Percentiles rank a stretch among this genome's conserved stretches.
phyloP scores from a whole-genome alignment of 2,888 invertebrate species.

The Euproctis similis region DNA sequence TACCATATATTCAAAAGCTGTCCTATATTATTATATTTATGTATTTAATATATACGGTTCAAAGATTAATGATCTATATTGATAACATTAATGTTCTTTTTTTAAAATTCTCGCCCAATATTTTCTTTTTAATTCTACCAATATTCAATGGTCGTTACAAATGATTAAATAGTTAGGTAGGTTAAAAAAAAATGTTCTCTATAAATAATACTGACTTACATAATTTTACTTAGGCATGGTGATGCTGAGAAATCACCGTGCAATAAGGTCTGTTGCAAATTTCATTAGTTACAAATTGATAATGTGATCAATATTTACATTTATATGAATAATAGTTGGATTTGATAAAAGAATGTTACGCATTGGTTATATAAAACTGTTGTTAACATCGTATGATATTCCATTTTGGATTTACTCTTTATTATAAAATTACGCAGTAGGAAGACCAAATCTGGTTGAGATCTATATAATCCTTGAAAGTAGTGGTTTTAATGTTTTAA shows the following conservation, averaged over 20 bases:
- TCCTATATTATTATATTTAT: too few species aligned
- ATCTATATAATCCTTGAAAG: conserved; percentile 47
- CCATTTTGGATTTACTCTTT: conserved; percentile 14
- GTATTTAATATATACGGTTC: too few species aligned
- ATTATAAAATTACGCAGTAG: conserved; percentile 26
- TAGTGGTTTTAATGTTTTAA: conserved; percentile 46
- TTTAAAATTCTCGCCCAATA: too few species aligned
- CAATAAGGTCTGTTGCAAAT: conserved; percentile 60
- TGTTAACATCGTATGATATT: conserved; percentile 10
- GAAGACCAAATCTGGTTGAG: conserved; percentile 26
- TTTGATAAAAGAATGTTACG: conserved; percentile 22
- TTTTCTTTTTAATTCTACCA: too few species aligned
- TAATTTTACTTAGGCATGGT: conserved; percentile 51
- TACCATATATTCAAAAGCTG: too few species aligned
- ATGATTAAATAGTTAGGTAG: conserved; percentile 47
- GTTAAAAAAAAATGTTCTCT: conserved; percentile 52
- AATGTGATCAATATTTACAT: conserved; percentile 32
- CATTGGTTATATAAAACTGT: conserved; percentile 19
- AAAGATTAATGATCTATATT: too few species aligned
- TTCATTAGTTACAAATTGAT: conserved; percentile 26
- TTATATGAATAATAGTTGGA: conserved; percentile 26
- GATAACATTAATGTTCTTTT: too few species aligned
- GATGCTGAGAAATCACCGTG: conserved; percentile 52
- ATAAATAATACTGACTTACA: conserved; percentile 53
- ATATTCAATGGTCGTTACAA: too few species aligned